A percentile compares a stretch with the other conserved stretches of the same genome.
Conservation (phyloP, 1,140 invertebrate genomes). For the Drosophila kikkawai region DNA sequence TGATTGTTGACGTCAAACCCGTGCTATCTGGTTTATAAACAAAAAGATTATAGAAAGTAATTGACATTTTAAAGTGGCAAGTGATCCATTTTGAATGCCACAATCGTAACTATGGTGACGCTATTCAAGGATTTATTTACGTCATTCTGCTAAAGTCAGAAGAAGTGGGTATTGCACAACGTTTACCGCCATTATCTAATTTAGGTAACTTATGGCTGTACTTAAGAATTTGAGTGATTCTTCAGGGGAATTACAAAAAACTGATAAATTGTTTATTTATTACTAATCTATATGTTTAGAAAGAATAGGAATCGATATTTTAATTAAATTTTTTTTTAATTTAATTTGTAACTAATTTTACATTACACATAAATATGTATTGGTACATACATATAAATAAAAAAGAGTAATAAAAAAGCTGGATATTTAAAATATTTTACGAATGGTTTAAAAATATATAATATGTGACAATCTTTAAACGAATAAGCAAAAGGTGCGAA, state of each 20-base stretch:
- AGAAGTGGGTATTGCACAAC: neutral
- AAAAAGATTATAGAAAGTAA: constrained; percentile 1
- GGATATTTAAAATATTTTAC: no score
- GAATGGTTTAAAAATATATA: neutral
- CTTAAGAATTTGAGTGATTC: neutral
- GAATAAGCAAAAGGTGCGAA: neutral
- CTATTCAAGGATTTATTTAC: constrained; percentile 5
- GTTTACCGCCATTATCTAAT: neutral
- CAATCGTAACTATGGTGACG: constrained; percentile 10
- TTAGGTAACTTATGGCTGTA: neutral
- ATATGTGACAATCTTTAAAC: neutral
- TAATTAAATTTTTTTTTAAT: no score
- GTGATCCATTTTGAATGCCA: constrained; percentile 18
- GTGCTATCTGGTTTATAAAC: neutral
- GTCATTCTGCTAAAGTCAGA: neutral
- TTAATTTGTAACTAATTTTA: no score
- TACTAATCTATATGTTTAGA: no score
- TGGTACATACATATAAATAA: no score
- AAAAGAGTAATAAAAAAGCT: no score
- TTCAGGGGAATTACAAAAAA: neutral
- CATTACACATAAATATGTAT: no score
- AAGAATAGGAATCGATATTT: no score
- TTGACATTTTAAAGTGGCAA: constrained; percentile 14
- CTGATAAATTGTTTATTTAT: neutral
- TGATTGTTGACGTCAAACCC: constrained; percentile 11